Base-by-base conservation (phyloP, 2,113 vertebrate species). In the Sinocyclocheilus anophthalmus region DNA sequence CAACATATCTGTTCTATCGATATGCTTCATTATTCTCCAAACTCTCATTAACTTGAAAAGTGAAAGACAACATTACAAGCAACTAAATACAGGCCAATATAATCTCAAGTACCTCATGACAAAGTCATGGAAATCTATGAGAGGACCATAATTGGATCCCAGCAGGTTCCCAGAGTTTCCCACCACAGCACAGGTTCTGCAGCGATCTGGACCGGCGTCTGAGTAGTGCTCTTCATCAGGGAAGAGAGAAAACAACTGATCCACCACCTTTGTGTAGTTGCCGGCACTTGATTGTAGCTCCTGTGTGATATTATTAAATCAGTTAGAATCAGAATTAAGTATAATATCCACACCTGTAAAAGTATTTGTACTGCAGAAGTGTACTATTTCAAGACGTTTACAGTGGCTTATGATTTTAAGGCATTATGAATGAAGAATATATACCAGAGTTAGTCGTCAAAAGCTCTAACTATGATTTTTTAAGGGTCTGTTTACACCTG, bases 51-150 rank as follows among this genome's bases (percentile, higher is more conserved):
- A 14, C 11, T 50, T 3, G 11, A 50, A 50, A 3, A 50, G 48
- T 50, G 48, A 13, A 48, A 48, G 45, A 48, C 45, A 48, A 50
- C 48, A 3, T 8, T 42, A 42, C 39, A 8, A 42, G 39, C 39
- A 42, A 42, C 39, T 42, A 42, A 42, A 42, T 42, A 42, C 39
- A 9, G 39, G 8, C 6, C 7, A 42, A 42, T 42, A 50, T 2
- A 16, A 26, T 33, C 9, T 42, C 33, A 42, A 10, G 6, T 42
- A 65, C 98, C 98, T 96, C 72, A 99, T 93, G 82, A 99, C 94
- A 1, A 98, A 95, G 87, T 98, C 93, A 0, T 95, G 95, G 3
- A 88, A 83, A 88, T 99, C 97, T 1, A 99, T 98, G 0, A 96
- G 92, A 0, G 59, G 24, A 2, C 98, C 97, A 0, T 98, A 98